Evolutionary conservation across 2,113 vertebrate species (phyloP).

Genomic region (Marmota flaviventris): DNA sequence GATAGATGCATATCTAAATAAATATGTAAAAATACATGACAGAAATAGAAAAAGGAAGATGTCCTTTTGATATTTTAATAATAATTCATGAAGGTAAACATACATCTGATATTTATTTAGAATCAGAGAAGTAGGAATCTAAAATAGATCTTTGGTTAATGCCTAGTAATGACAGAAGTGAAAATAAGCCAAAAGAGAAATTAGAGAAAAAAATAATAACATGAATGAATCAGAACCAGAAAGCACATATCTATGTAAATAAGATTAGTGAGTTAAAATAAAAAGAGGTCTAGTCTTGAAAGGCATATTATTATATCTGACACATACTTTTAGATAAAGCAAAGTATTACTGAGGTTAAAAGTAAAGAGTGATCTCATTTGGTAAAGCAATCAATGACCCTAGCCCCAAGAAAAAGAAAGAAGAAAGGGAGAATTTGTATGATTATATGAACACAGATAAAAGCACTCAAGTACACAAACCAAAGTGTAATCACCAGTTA

Average conservation of each 20-base stretch:
- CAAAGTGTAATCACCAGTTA: background rate
- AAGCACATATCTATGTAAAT: background rate
- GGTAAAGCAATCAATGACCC: background rate
- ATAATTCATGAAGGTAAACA: constrained; percentile 14
- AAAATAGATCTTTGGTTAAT: constrained; percentile 16
- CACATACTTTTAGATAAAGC: too few relatives aligned
- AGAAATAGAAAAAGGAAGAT: constrained; percentile 2
- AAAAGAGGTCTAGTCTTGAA: background rate
- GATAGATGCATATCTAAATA: background rate
- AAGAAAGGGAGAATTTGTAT: background rate
- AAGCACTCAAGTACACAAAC: background rate
- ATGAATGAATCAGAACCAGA: background rate
- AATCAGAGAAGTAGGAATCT: background rate
- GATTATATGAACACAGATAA: background rate
- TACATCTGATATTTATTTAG: constrained; percentile 17
- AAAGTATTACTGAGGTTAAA: background rate
- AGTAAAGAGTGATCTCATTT: background rate
- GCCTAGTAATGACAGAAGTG: constrained; percentile 2
- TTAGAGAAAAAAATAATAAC: background rate
- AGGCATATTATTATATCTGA: too few relatives aligned
- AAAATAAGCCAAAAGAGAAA: constrained; percentile 46
- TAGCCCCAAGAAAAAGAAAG: background rate
- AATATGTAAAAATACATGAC: background rate
- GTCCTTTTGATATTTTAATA: background rate
- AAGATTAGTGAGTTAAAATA: background rate